Conservation (phyloP, 2,888 invertebrate species). For the Himalopsyche kuldschensis region DNA sequence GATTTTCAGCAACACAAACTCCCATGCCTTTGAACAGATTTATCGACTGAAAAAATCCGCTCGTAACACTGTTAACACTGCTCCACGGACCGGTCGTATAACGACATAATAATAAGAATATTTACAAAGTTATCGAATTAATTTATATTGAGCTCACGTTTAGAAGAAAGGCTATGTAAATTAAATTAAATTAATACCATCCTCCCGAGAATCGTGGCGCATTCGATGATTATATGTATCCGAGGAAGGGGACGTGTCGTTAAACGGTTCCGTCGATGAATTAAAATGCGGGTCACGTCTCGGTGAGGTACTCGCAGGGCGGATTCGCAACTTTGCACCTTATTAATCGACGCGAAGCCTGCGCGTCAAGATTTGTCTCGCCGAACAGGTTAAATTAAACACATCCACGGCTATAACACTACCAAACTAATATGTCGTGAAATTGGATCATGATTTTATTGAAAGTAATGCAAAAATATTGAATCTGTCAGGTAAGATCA, state of each 20-base stretch:
- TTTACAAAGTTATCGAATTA: no score
- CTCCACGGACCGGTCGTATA: no score
- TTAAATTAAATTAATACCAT: no score
- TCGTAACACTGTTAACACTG: no score
- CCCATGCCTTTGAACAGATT: no score
- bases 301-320: constrained; percentile 19
- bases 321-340: constrained; percentile 35
- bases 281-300: not conserved
- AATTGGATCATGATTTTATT: not conserved
- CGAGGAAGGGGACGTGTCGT: not conserved
- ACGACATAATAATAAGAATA: no score
- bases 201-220: not conserved
- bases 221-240: not conserved
- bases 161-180: no score
- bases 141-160: no score
- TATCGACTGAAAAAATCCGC: no score
- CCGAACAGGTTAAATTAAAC: not conserved
- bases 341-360: constrained; percentile 29
- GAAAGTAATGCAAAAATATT: no score
- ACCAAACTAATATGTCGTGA: not conserved
- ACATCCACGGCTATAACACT: not conserved
- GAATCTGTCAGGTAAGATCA: no score
- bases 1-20: no score
- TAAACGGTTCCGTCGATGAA: not conserved
- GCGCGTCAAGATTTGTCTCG: not conserved